phyloP scores from a whole-genome alignment of 2,113 vertebrate genomes.

The Charina bottae region DNA sequence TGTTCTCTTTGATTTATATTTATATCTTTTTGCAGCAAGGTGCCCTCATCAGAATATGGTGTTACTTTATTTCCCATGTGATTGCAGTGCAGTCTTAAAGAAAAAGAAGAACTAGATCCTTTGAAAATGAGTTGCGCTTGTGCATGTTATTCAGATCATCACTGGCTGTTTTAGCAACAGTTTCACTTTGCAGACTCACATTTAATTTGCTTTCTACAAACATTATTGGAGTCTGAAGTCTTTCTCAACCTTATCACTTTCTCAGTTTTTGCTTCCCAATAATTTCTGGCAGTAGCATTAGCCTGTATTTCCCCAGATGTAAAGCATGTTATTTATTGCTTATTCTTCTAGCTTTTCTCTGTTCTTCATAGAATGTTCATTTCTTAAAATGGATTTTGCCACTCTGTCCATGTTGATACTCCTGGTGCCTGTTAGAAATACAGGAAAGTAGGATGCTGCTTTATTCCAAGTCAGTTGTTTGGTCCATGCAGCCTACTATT shows the following conservation, averaged over 20 bases:
- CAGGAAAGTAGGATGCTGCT: background rate
- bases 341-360: background rate
- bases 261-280: background rate
- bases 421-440: background rate
- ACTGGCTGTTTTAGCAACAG: background rate
- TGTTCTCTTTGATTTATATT: slow-evolving; percentile 20
- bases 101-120: background rate
- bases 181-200: slow-evolving; percentile 23
- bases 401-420: background rate
- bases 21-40: background rate
- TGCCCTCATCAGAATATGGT: slow-evolving; percentile 12
- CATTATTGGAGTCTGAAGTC: slow-evolving; percentile 18
- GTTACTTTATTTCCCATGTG: slow-evolving; percentile 20
- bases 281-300: slow-evolving; percentile 27
- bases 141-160: slow-evolving; percentile 17
- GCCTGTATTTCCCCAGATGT: slow-evolving; percentile 14
- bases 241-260: slow-evolving; percentile 23
- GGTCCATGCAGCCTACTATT: background rate
- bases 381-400: slow-evolving; percentile 5
- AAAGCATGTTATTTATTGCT: slow-evolving; percentile 15
- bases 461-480: background rate
- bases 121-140: background rate
- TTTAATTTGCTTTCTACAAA: slow-evolving; percentile 34
- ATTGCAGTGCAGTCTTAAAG: background rate
- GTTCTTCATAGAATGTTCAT: background rate